Evolutionary conservation across 2,113 vertebrate genomes (phyloP).

Genomic region (Lycocorax pyrrhopterus): DNA sequence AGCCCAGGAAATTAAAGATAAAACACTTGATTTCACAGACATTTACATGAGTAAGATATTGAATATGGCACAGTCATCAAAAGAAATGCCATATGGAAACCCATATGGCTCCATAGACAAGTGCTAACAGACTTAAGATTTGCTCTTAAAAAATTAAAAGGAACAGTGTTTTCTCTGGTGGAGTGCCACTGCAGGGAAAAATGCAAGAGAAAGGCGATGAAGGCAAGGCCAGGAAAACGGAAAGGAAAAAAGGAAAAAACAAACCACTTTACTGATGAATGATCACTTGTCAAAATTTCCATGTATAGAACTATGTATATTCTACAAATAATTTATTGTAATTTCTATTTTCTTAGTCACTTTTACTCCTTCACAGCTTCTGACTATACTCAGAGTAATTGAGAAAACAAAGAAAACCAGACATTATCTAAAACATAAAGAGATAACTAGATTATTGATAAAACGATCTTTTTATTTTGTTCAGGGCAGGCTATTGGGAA

Average conservation of each 20-base stretch:
- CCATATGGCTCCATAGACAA: slow-evolving; percentile 41
- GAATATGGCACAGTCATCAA: slow-evolving; percentile 41
- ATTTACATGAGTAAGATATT: not conserved
- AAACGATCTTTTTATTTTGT: not conserved
- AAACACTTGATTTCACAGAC: slow-evolving; percentile 49
- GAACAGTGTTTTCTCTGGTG: not conserved
- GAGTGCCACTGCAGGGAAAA: not conserved
- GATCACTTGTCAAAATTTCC: not conserved
- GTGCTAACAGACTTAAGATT: slow-evolving; percentile 2
- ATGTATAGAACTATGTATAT: not conserved
- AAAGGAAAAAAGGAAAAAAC: not conserved
- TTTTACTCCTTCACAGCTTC: not conserved
- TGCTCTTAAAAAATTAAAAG: not conserved
- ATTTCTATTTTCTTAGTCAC: not conserved
- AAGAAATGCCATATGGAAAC: slow-evolving; percentile 55
- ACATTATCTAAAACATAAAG: not conserved
- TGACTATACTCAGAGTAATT: not conserved
- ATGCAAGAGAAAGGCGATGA: not conserved
- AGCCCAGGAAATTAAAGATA: slow-evolving; percentile 35
- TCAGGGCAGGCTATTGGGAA: not conserved
- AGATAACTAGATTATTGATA: not conserved
- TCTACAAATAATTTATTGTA: not conserved
- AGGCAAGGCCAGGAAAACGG: not conserved
- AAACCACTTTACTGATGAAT: not conserved
- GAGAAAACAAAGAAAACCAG: not conserved